Conservation (phyloP, 2,888 invertebrate species). For the Acleris laterana region DNA sequence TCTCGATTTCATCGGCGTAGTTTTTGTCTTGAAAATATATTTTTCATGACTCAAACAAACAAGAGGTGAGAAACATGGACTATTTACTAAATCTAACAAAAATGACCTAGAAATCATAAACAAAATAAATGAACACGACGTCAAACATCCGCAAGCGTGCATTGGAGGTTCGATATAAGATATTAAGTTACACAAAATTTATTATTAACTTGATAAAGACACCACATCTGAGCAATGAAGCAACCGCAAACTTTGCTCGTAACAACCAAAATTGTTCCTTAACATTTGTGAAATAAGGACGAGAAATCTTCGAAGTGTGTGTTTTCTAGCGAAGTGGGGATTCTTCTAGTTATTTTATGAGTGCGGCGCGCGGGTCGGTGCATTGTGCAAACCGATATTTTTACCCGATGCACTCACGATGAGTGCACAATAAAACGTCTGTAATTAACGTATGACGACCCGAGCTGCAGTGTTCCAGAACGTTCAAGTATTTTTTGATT, state of each 20-base stretch:
- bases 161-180: not conserved
- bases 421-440: slow-evolving; percentile 28
- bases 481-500: slow-evolving; percentile 5
- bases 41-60: no score
- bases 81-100: not conserved
- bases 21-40: no score
- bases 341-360: slow-evolving; percentile 26
- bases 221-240: not conserved
- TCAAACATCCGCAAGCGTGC: not conserved
- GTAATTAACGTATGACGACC: slow-evolving; percentile 25
- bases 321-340: not conserved
- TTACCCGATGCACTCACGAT: slow-evolving; percentile 21
- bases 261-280: not conserved
- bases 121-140: not conserved
- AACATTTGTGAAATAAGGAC: not conserved
- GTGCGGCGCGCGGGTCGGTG: slow-evolving; percentile 7
- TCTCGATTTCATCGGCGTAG: no score
- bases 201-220: not conserved
- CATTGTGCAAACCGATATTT: slow-evolving; percentile 25
- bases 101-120: not conserved
- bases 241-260: not conserved
- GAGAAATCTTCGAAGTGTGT: not conserved
- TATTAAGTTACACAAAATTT: not conserved
- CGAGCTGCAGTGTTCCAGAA: not conserved
- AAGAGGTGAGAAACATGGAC: no score